These are phyloP conservation scores for Jacana jacana DNA, from an alignment of 2,113 vertebrate genomes.

Conservation along the genomic window DNA sequence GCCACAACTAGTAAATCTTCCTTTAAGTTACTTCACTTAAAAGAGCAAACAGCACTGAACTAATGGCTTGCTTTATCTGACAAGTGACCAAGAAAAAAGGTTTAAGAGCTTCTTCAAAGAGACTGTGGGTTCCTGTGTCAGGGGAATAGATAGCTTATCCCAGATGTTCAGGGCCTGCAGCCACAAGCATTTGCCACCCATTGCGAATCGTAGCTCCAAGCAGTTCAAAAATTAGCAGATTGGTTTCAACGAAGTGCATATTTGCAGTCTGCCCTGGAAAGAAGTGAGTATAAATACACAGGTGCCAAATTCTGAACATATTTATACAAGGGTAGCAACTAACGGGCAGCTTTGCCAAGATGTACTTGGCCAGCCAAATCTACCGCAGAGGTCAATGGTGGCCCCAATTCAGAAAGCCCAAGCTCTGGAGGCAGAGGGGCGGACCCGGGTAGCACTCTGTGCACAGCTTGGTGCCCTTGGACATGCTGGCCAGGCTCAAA, in stretches of 20 bases:
- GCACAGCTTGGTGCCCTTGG: not conserved
- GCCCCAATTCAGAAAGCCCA: not conserved
- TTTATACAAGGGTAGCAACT: not conserved
- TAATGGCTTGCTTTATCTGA: not conserved
- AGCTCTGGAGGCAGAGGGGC: not conserved
- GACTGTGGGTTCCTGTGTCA: not conserved
- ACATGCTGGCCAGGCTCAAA: accelerated
- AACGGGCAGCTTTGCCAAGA: not conserved
- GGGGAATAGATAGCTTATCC: not conserved
- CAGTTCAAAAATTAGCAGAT: conserved; percentile 27
- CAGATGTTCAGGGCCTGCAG: conserved; percentile 1
- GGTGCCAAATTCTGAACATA: conserved; percentile 6
- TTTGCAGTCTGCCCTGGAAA: conserved; percentile 34
- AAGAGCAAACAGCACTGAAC: not conserved
- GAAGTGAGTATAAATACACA: not conserved
- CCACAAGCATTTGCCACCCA: conserved; percentile 40
- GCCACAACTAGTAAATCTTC: not conserved
- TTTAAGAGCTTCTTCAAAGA: conserved; percentile 22
- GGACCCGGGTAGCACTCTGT: not conserved
- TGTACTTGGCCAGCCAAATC: not conserved
- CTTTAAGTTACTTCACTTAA: not conserved
- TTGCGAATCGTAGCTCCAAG: not conserved
- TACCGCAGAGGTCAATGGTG: not conserved
- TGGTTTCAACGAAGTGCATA: conserved; percentile 38
- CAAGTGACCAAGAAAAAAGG: not conserved